Evolutionary conservation across 2,888 invertebrate species (phyloP).

Genomic region (Conus canariensis): DNA sequence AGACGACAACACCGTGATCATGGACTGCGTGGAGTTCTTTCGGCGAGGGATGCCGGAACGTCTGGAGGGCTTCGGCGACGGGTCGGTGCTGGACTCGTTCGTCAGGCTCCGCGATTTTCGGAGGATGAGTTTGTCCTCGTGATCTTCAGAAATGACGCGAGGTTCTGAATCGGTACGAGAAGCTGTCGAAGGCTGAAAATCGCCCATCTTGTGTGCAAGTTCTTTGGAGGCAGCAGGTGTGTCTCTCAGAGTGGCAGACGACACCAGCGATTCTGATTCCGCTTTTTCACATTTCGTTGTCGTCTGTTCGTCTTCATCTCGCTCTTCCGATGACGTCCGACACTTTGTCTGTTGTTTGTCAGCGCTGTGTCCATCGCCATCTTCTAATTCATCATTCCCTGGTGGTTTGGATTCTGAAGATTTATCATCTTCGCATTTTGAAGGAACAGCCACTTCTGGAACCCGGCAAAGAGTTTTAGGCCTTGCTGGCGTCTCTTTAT

Average conservation of each 20-base stretch:
- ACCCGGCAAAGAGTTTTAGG: neutral
- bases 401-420: neutral
- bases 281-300: neutral
- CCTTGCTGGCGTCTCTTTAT: neutral
- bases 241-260: neutral
- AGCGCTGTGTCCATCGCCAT: neutral
- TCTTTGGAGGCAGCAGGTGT: neutral
- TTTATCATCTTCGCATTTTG: neutral
- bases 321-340: neutral
- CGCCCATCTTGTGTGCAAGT: neutral
- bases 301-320: neutral
- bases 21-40: neutral
- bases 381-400: neutral
- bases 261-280: neutral
- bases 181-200: neutral
- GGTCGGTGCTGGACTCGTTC: slow-evolving; percentile 6
- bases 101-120: slow-evolving; percentile 23
- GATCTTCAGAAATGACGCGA: neutral
- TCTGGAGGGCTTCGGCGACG: neutral
- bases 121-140: neutral
- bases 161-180: neutral
- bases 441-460: neutral
- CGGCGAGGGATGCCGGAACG: slow-evolving; percentile 12
- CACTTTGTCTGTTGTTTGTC: neutral
- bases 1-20: neutral